phyloP scores from a whole-genome alignment of 2,888 invertebrate genomes.

The Hydrotaea diabolus region DNA sequence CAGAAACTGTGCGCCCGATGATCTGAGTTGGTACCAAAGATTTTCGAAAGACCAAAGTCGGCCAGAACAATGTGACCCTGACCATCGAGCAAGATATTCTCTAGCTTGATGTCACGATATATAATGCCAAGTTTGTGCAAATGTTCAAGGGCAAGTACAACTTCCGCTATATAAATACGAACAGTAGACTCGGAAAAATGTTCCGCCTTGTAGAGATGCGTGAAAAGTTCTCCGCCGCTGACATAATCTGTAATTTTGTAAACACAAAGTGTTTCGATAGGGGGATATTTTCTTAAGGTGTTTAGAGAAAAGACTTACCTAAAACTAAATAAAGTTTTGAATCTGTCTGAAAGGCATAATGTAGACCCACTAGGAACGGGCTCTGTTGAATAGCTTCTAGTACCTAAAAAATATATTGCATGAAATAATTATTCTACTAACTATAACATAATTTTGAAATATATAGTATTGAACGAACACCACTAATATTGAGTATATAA shows the following conservation, averaged over 20 bases:
- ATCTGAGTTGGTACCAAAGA: slow-evolving; percentile 85
- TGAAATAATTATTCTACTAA: not conserved
- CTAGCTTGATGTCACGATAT: slow-evolving; percentile 98
- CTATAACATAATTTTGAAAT: not conserved
- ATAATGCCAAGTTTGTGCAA: slow-evolving; percentile 98
- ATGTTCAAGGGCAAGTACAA: slow-evolving; percentile 96
- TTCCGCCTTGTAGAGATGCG: slow-evolving; percentile 96
- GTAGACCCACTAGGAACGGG: slow-evolving; percentile 97
- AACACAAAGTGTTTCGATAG: slow-evolving; percentile 8
- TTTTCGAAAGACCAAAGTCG: slow-evolving; percentile 98
- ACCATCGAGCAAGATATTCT: slow-evolving; percentile 96
- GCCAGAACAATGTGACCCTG: slow-evolving; percentile 97
- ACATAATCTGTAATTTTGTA: slow-evolving; percentile 91
- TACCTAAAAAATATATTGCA: slow-evolving; percentile 83
- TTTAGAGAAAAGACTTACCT: slow-evolving; percentile 84
- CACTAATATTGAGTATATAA: too few relatives aligned
- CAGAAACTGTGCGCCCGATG: slow-evolving; percentile 97
- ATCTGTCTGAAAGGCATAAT: slow-evolving; percentile 99
- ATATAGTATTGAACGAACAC: not conserved
- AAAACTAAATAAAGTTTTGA: slow-evolving; percentile 97
- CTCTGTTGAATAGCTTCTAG: slow-evolving; percentile 96
- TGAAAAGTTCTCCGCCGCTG: slow-evolving; percentile 98
- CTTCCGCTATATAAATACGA: slow-evolving; percentile 96
- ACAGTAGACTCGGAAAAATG: slow-evolving; percentile 95
- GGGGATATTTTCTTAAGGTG: too few relatives aligned